Percentiles rank a stretch among this genome's conserved stretches.
phyloP scores from a whole-genome alignment of 1,140 invertebrate genomes.

The Bombyx mandarina region DNA sequence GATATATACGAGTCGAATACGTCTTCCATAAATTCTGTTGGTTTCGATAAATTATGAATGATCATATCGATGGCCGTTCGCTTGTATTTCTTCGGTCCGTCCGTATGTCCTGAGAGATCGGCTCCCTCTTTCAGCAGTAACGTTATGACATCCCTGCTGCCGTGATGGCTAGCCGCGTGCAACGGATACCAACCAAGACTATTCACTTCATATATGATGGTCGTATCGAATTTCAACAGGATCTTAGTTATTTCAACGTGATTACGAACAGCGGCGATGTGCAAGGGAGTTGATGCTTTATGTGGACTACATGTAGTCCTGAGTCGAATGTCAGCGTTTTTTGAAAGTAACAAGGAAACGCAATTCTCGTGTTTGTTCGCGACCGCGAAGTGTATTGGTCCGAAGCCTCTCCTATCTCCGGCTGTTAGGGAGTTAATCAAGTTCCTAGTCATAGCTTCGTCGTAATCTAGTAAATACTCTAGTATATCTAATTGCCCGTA shows the following conservation, averaged over 20 bases:
- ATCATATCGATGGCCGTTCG: conserved; percentile 64
- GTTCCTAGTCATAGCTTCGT: conserved; percentile 13
- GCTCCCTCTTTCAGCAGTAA: conserved; percentile 73
- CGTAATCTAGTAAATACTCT: background rate
- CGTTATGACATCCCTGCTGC: conserved; percentile 72
- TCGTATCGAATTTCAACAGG: conserved; percentile 67
- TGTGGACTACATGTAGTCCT: conserved; percentile 51
- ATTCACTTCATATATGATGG: conserved; percentile 65
- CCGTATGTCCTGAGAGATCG: conserved; percentile 73
- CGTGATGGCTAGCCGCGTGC: conserved; percentile 73
- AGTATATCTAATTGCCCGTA: conserved; percentile 24
- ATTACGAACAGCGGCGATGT: conserved; percentile 72
- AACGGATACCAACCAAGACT: conserved; percentile 73
- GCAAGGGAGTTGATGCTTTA: conserved; percentile 72
- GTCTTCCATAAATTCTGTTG: conserved; percentile 62
- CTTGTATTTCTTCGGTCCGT: conserved; percentile 62
- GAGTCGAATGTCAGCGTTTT: conserved; percentile 62
- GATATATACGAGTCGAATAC: conserved; percentile 66
- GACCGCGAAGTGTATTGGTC: conserved; percentile 80
- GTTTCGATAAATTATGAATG: conserved; percentile 64
- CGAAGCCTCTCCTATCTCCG: conserved; percentile 48
- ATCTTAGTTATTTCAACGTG: conserved; percentile 65
- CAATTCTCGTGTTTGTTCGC: conserved; percentile 76
- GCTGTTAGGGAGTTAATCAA: conserved; percentile 42
- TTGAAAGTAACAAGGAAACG: conserved; percentile 74